phyloP scores from a whole-genome alignment of 2,797 vertebrate species.

The Lepus oiostolus region DNA sequence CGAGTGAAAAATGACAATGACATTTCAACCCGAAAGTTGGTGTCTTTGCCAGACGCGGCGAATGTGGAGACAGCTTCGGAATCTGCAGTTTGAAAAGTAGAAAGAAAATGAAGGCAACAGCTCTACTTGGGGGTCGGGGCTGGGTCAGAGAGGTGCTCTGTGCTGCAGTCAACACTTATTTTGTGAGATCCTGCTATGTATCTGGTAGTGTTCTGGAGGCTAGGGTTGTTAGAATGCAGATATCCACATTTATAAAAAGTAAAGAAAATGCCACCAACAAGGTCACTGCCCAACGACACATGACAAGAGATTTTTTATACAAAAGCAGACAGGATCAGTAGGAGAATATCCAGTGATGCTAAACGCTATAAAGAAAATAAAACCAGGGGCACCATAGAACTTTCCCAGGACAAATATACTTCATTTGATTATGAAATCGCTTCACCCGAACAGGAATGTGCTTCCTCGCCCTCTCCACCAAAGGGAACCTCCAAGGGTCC shows the following conservation, averaged over 20 bases:
- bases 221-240: not conserved
- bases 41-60: not conserved
- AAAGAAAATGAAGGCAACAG: not conserved
- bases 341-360: too few species aligned
- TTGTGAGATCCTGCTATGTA: not conserved
- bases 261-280: not conserved
- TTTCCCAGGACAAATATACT: not conserved
- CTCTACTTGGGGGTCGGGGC: too few species aligned
- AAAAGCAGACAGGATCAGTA: too few species aligned
- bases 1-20: not conserved
- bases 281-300: not conserved
- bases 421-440: not conserved
- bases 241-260: not conserved
- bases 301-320: not conserved
- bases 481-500: not conserved
- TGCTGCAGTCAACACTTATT: not conserved
- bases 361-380: not conserved
- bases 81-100: not conserved
- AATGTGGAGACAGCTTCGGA: not conserved
- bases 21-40: not conserved
- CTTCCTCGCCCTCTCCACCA: not conserved
- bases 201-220: not conserved
- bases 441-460: not conserved
- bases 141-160: rapidly evolving
- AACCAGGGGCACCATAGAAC: not conserved